Evolutionary conservation across 2,888 invertebrate genomes (phyloP).

Genomic region (Abscondita cerata): DNA sequence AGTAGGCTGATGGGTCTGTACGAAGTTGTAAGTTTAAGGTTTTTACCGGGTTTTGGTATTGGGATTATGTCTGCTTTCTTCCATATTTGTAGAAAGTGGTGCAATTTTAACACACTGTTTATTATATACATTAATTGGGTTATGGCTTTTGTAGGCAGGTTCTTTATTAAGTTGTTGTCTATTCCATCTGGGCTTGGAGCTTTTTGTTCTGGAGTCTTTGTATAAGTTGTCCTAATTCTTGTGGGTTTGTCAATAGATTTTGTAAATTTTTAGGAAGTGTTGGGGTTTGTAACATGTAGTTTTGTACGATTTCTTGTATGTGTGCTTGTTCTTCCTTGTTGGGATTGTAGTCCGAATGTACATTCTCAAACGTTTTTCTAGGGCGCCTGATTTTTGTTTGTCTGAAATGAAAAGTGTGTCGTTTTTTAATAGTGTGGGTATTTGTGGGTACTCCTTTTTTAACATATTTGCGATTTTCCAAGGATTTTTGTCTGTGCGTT

Average conservation of each 20-base stretch:
- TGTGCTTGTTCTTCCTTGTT: background rate
- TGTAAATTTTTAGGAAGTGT: background rate
- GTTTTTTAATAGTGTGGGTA: background rate
- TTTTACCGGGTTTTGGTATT: no score
- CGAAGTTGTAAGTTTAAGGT: no score
- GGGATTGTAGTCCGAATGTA: background rate
- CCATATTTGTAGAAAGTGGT: background rate
- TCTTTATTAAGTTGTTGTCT: conserved; percentile 1
- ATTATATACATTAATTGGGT: conserved; percentile 1
- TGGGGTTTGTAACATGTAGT: background rate
- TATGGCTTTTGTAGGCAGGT: background rate
- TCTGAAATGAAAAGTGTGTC: background rate
- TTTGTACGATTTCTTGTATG: background rate
- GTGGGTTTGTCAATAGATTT: background rate
- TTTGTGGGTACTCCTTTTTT: background rate
- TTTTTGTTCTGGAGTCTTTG: background rate
- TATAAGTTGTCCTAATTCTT: background rate
- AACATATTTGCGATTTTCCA: background rate
- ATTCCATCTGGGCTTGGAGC: background rate
- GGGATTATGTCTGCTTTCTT: no score
- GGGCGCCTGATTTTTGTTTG: background rate
- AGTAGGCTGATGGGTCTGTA: no score
- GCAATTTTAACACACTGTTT: background rate
- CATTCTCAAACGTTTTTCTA: background rate
- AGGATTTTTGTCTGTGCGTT: background rate